A percentile compares a stretch with the other conserved stretches of the same genome.
phyloP scores from a whole-genome alignment of 2,888 invertebrate species.

The Antheraea yamamai region DNA sequence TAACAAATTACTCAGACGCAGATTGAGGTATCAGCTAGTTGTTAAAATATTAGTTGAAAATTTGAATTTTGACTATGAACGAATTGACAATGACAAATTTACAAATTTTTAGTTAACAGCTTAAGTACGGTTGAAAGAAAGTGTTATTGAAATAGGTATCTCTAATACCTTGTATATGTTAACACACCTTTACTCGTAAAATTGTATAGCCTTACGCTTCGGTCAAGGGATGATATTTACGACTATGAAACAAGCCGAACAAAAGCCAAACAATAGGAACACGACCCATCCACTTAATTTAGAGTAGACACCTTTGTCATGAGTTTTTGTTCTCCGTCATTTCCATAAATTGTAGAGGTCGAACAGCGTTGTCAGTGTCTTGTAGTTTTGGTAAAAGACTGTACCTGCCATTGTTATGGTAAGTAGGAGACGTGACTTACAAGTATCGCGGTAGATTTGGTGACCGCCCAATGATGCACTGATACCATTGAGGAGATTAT shows the following conservation, averaged over 20 bases:
- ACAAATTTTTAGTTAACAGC: too few species aligned
- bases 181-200: conserved; percentile 41
- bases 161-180: conserved; percentile 26
- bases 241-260: conserved; percentile 58
- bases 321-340: conserved; percentile 78
- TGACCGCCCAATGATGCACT: conserved; percentile 40
- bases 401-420: conserved; percentile 80
- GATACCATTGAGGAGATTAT: conserved; percentile 13
- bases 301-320: conserved; percentile 80
- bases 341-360: conserved; percentile 79
- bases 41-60: too few species aligned
- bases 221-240: conserved; percentile 69
- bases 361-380: conserved; percentile 50
- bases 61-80: too few species aligned
- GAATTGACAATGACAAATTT: too few species aligned
- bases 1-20: too few species aligned
- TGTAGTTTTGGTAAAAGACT: conserved; percentile 44
- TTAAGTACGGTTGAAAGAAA: neutral
- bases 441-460: conserved; percentile 64
- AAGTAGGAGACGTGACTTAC: conserved; percentile 69
- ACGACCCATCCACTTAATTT: conserved; percentile 79
- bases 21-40: too few species aligned
- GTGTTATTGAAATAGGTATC: neutral
- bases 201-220: conserved; percentile 34
- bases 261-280: conserved; percentile 69